Base-by-base conservation (phyloP, 2,797 vertebrate species). In the Hippocampus kuda region DNA sequence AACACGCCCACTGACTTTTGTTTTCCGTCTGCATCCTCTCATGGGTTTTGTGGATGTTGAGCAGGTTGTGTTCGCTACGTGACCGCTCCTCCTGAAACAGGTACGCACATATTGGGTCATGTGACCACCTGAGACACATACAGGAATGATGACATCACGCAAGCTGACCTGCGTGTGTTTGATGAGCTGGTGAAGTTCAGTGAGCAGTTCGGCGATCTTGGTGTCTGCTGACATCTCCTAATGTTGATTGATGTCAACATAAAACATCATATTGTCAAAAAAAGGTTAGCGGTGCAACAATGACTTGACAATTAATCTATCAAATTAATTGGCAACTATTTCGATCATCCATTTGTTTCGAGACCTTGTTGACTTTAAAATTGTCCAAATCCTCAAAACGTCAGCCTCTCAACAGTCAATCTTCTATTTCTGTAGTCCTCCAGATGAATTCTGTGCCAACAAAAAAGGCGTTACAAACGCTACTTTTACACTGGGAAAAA, bases 21-120 rank as follows among this genome's bases (percentile, higher is more conserved):
- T 97, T 96, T 75, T 97, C 94, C 0, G 93, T 96, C 87, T 97
- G 94, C 94, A 97, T 97, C 74, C 94, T 88, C 87, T 97, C 94
- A 0, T 97, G 94, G 0, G 94, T 97, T 73, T 97, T 97, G 91
- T 96, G 94, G 65, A 97, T 96, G 82, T 97, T 97, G 77, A 97
- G 92, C 70, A 97, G 87, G 41, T 97, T 96, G 87, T 97, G 94
- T 81, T 97, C 94, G 12, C 94, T 97, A 72, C 94, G 88, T 0
- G 93, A 94, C 4, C 94, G 86, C 72, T 97, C 94, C 84, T 97
- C 94, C 94, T 97, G 78, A 0, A 79, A 48, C 42, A 1, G 67
- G 22, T n/a, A 67, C 5, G 12, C 2, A n/a, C 9, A 1, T 26
- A 49, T 63, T 5, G 5, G 9, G 2, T 61, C n/a, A 57, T 9